phyloP scores from a whole-genome alignment of 2,888 invertebrate genomes.

The Epiblema foenella region DNA sequence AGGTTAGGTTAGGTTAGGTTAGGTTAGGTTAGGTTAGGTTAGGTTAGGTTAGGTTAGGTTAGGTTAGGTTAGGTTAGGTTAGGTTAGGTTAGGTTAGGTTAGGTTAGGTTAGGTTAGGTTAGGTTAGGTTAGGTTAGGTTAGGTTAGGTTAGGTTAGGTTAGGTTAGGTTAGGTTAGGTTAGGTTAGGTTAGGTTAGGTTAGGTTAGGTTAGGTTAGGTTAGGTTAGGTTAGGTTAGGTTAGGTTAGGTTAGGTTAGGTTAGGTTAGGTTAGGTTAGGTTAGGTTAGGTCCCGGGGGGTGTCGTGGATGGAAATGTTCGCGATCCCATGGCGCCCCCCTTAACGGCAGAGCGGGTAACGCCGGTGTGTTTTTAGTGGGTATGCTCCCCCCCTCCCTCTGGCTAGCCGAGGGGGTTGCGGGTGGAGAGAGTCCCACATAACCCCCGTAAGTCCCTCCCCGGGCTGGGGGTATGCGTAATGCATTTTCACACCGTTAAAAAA shows the following conservation, averaged over 20 bases:
- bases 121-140: constrained; percentile 46
- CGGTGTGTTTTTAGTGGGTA: no score
- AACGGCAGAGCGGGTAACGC: no score
- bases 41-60: constrained; percentile 46
- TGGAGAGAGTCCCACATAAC: no score
- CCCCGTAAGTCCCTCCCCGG: no score
- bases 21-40: constrained; percentile 39
- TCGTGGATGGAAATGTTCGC: no score
- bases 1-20: constrained; percentile 34
- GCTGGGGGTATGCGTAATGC: no score
- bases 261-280: neutral
- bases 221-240: constrained; percentile 42
- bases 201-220: constrained; percentile 34
- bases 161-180: constrained; percentile 38
- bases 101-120: constrained; percentile 43
- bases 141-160: constrained; percentile 42
- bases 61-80: constrained; percentile 45
- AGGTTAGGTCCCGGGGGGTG: constrained; percentile 18
- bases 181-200: constrained; percentile 32
- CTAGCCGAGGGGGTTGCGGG: no score
- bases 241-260: constrained; percentile 42
- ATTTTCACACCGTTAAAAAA: no score
- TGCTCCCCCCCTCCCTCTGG: no score
- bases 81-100: constrained; percentile 44
- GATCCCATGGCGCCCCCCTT: no score